Evolutionary conservation across 2,888 invertebrate species (phyloP).

Genomic region (Steinernema scapterisci): DNA sequence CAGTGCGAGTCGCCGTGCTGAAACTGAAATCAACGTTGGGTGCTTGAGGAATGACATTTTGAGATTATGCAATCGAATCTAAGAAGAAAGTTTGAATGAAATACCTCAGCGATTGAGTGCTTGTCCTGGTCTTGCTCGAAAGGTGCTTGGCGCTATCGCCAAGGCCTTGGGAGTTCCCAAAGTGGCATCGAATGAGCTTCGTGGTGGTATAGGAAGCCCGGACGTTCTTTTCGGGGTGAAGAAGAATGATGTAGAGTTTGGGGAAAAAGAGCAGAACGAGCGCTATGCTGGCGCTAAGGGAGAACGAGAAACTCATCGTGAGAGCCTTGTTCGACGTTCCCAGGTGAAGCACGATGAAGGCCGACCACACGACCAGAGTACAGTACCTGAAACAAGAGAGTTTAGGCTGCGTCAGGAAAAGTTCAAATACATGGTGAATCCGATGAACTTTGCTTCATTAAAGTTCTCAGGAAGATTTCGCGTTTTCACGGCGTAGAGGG

Average conservation of each 20-base stretch:
- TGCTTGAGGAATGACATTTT: not conserved
- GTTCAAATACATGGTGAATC: conserved; percentile 99
- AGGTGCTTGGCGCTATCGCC: conserved; percentile 56
- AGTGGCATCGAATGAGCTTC: conserved; percentile 74
- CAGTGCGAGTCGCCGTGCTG: conserved; percentile 45
- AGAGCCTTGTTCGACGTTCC: conserved; percentile 74
- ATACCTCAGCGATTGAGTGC: conserved; percentile 60
- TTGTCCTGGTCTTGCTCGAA: conserved; percentile 60
- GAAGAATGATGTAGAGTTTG: conserved; percentile 79
- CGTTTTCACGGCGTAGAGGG: conserved; percentile 91
- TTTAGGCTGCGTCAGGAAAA: not conserved
- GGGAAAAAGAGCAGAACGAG: conserved; percentile 79
- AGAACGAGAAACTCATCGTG: conserved; percentile 76
- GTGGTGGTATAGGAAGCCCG: conserved; percentile 78
- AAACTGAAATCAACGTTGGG: conserved; percentile 9
- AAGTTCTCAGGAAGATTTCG: conserved; percentile 97
- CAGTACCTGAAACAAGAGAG: conserved; percentile 61
- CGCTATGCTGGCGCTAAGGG: conserved; percentile 78
- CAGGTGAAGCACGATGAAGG: conserved; percentile 95
- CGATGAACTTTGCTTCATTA: conserved; percentile 77
- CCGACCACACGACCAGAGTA: conserved; percentile 78
- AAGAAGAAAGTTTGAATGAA: not conserved
- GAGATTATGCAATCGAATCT: no score
- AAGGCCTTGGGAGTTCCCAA: conserved; percentile 63
- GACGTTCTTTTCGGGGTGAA: conserved; percentile 79